Base-by-base conservation (phyloP, 2,113 vertebrate genomes). In the Morone saxatilis region DNA sequence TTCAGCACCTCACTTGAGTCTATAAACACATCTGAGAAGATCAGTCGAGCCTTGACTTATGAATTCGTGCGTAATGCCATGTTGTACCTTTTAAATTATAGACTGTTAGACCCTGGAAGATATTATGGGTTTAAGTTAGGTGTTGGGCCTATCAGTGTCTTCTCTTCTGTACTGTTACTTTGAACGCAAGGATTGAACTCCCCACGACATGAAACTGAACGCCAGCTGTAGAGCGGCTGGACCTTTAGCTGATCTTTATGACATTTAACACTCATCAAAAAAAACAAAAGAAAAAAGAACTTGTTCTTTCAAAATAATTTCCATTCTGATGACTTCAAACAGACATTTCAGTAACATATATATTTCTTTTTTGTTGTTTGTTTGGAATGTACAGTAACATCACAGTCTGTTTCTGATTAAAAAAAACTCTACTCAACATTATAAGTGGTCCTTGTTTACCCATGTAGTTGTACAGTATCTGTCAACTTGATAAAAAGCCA, bases 331-430 rank as follows among this genome's bases (percentile, higher is more conserved):
- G 22, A 81, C 77, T 41, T 88, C 57, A 67, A 70, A 76, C 50
- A 19, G 48, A 79, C 72, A 51, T 72, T 76, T 83, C 54, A 59
- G 19, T 20, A 50, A 86, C 54, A 78, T 53, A 31, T 60, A 80
- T 20, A 53, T 62, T 67, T 84, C 8, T 59, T 71, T 66, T 59
- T 67, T 77, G 48, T 72, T 25, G 66, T 75, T 57, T 51, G 65
- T 78, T 73, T 91, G 90, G 91, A 93, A 91, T 91, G 91, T 91
- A 90, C 85, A 89, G 71, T 80, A 68, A 77, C 38, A 76, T 70
- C 80, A 78, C 80, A 83, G 76, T 77, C 48, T 77, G 67, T 68
- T 31, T 72, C 54, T 36, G 12, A 47, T 68, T 51, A 43, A 48
- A 50, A 66, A 61, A 74, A 80, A 56, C 16, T n/a, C 20, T n/a